A percentile compares a stretch with the other conserved stretches of the same genome.
phyloP scores from a whole-genome alignment of 2,888 invertebrate genomes.

The Helleia helle region DNA sequence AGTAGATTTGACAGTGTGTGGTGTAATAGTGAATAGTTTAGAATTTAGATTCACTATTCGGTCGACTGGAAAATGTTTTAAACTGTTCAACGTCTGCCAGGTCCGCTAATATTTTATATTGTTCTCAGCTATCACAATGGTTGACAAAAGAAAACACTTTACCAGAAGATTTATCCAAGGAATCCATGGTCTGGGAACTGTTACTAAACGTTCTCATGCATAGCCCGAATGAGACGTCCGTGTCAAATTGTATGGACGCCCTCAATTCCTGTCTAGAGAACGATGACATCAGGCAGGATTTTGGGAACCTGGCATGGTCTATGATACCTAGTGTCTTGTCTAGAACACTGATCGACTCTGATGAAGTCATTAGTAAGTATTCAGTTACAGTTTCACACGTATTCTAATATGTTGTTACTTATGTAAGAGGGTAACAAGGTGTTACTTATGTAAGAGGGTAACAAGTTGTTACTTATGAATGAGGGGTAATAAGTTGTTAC shows the following conservation, averaged over 20 bases:
- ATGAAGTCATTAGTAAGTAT: constrained; percentile 38
- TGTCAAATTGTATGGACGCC: constrained; percentile 42
- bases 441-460: too few relatives aligned
- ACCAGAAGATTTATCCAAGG: constrained; percentile 43
- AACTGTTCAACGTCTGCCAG: too few relatives aligned
- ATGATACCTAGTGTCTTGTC: constrained; percentile 48
- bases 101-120: too few relatives aligned
- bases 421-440: too few relatives aligned
- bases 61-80: too few relatives aligned
- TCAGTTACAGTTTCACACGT: too few relatives aligned
- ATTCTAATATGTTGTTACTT: not conserved
- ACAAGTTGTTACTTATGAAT: too few relatives aligned
- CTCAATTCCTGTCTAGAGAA: constrained; percentile 39
- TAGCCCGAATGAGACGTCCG: constrained; percentile 28
- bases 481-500: too few relatives aligned
- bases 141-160: constrained; percentile 44
- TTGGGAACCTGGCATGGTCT: constrained; percentile 42
- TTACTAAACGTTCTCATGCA: constrained; percentile 46
- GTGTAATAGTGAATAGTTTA: too few relatives aligned
- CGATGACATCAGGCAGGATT: constrained; percentile 34
- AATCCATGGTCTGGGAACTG: constrained; percentile 47
- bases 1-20: too few relatives aligned
- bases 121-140: constrained; percentile 52
- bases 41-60: too few relatives aligned
- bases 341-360: constrained; percentile 41